Percentiles rank a stretch among this genome's conserved stretches.
Conservation (phyloP, 2,888 invertebrate genomes). For the Andrena chrysosceles region DNA sequence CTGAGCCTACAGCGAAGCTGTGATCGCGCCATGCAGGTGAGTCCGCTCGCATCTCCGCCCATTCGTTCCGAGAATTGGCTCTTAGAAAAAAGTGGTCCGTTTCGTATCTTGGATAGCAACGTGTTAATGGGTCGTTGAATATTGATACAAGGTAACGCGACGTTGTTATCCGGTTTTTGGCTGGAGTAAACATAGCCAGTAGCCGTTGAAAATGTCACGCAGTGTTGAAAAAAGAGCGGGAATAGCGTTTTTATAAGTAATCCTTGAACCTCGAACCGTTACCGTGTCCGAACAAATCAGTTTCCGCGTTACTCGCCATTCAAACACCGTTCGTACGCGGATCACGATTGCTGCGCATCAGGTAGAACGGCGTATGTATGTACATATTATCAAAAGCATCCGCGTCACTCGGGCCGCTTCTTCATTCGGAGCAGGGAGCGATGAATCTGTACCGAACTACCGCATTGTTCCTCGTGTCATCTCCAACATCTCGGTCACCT, state of each 20-base stretch:
- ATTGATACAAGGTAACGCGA: too few relatives aligned
- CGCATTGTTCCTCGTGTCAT: slow-evolving; percentile 37
- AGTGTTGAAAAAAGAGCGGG: neutral
- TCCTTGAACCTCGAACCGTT: slow-evolving; percentile 44
- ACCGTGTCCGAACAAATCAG: slow-evolving; percentile 17
- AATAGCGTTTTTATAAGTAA: slow-evolving; percentile 31
- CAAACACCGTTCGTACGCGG: slow-evolving; percentile 44
- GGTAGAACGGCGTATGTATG: slow-evolving; percentile 17
- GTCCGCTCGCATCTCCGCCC: slow-evolving; percentile 2
- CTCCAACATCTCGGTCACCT: neutral
- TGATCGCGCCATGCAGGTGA: slow-evolving; percentile 67
- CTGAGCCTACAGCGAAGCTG: slow-evolving; percentile 59
- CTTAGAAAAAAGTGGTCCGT: too few relatives aligned
- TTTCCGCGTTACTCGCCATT: slow-evolving; percentile 51
- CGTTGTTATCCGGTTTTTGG: too few relatives aligned
- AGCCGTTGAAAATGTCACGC: too few relatives aligned
- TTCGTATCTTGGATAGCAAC: too few relatives aligned
- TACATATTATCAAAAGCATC: slow-evolving; percentile 39
- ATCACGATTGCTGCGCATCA: slow-evolving; percentile 37
- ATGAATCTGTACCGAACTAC: slow-evolving; percentile 20
- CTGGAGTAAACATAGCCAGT: too few relatives aligned
- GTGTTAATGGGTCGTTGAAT: too few relatives aligned
- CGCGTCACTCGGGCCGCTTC: slow-evolving; percentile 27
- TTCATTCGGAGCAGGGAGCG: slow-evolving; percentile 33
- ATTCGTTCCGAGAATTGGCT: neutral